Conservation (phyloP, 2,888 invertebrate genomes). For the Tuberolachnus salignus region DNA sequence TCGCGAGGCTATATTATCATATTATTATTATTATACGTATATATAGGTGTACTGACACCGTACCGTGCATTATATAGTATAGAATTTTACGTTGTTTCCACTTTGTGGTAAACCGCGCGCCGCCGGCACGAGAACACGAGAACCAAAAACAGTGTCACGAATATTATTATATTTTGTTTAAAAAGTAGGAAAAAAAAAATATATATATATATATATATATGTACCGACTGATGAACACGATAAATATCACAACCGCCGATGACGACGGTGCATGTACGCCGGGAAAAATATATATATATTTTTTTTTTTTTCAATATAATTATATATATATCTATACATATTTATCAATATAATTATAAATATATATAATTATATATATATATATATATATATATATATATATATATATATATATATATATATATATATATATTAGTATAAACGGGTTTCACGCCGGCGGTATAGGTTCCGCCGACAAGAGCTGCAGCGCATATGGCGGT, state of each 20-base stretch:
- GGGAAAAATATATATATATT: too few species aligned
- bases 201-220: too few species aligned
- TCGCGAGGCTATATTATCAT: neutral
- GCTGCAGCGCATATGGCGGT: constrained; percentile 4
- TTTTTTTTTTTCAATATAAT: too few species aligned
- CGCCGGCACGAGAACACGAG: neutral
- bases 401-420: too few species aligned
- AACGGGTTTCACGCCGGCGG: constrained; percentile 29
- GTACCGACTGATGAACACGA: neutral
- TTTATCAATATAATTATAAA: too few species aligned
- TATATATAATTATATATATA: too few species aligned
- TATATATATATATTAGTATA: neutral
- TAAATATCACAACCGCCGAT: too few species aligned
- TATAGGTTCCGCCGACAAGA: neutral
- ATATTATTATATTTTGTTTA: neutral
- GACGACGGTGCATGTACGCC: neutral
- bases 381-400: too few species aligned
- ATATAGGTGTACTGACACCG: too few species aligned
- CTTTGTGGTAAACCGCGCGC: neutral
- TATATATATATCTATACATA: too few species aligned
- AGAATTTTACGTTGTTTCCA: neutral
- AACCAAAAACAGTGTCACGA: neutral
- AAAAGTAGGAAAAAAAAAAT: neutral
- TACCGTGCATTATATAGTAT: neutral
- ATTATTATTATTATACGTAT: too few species aligned